These are phyloP conservation scores for Trematocara caparti DNA, from an alignment of 2,797 vertebrate species.

Conservation along the genomic window DNA sequence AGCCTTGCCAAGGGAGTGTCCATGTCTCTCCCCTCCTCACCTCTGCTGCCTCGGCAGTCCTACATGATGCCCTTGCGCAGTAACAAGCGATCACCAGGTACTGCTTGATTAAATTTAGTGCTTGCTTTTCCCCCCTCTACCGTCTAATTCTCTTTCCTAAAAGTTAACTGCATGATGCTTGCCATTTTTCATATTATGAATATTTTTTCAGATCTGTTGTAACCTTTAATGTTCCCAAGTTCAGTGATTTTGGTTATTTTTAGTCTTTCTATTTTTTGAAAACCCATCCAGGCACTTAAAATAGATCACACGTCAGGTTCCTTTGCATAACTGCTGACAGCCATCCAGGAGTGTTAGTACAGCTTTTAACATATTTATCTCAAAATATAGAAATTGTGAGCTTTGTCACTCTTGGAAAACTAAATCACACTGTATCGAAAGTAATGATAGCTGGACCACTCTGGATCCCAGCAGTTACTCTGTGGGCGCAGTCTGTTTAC, in stretches of 20 bases:
- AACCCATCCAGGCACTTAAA: background rate
- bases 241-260: background rate
- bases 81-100: constrained; percentile 95
- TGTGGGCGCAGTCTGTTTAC: background rate
- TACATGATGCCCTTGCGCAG: constrained; percentile 84
- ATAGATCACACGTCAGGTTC: background rate
- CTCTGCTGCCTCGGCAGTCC: constrained; percentile 90
- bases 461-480: background rate
- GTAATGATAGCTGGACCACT: background rate
- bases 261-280: background rate
- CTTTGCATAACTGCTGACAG: background rate
- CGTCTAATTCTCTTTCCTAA: background rate
- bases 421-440: background rate
- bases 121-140: background rate
- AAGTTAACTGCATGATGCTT: background rate
- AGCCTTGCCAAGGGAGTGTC: constrained; percentile 90
- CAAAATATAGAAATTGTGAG: background rate
- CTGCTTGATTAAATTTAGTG: background rate
- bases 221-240: background rate
- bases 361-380: background rate
- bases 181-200: background rate
- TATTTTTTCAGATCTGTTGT: background rate
- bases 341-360: background rate
- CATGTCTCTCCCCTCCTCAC: constrained; percentile 95
- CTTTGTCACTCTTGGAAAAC: background rate